Conservation (phyloP, 2,113 vertebrate species). For the Telmatochromis sp. region DNA sequence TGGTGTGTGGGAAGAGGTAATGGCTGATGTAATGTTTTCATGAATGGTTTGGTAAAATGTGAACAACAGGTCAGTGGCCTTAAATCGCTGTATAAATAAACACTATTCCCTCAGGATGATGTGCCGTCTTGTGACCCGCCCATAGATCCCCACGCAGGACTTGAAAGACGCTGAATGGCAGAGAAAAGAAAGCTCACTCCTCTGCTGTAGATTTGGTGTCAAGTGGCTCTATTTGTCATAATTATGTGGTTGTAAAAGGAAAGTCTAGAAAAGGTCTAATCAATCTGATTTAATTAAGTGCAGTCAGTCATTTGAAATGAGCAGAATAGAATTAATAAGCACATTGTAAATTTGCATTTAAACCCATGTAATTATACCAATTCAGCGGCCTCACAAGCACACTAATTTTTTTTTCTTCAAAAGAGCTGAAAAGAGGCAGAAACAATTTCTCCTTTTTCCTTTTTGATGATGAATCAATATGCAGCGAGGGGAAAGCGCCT, state of each 20-base stretch:
- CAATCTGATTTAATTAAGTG: constrained; percentile 83
- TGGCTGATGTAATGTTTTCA: constrained; percentile 3
- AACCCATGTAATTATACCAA: constrained; percentile 75
- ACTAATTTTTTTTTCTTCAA: constrained; percentile 34
- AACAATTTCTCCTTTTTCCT: constrained; percentile 18
- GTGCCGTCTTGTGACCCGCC: background rate
- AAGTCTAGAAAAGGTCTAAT: constrained; percentile 78
- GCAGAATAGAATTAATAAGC: constrained; percentile 82
- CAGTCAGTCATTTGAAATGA: constrained; percentile 80
- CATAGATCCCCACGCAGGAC: background rate
- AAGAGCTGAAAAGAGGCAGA: constrained; percentile 32
- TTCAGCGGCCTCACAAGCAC: constrained; percentile 63
- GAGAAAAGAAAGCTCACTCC: constrained; percentile 36
- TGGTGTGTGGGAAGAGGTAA: background rate
- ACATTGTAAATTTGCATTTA: constrained; percentile 79
- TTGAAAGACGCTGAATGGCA: constrained; percentile 19
- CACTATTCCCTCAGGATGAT: background rate
- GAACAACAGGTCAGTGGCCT: background rate
- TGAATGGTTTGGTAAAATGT: background rate
- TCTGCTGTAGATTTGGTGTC: constrained; percentile 61
- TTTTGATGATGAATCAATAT: constrained; percentile 15
- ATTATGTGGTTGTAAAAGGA: constrained; percentile 77
- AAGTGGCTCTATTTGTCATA: constrained; percentile 77
- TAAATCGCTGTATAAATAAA: background rate
- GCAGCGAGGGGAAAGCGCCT: background rate